Conservation (phyloP, 2,113 vertebrate genomes). For the Mohoua ochrocephala region DNA sequence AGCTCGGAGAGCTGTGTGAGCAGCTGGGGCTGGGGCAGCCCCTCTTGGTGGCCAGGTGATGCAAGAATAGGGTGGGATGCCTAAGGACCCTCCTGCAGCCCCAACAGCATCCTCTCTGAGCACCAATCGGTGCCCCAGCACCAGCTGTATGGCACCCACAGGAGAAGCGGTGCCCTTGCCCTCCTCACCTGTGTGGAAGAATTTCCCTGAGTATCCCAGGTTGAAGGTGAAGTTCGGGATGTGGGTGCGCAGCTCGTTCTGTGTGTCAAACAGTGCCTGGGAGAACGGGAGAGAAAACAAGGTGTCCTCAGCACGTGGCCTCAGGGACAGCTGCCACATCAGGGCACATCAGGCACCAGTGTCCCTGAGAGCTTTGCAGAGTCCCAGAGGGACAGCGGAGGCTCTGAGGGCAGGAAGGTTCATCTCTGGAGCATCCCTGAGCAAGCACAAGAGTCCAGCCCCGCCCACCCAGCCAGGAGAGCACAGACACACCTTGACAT, state of each 20-base stretch:
- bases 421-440: neutral
- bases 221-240: conserved; percentile 99
- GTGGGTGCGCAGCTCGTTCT: conserved; percentile 88
- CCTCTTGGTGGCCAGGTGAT: neutral
- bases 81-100: neutral
- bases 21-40: neutral
- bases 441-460: neutral
- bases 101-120: rapidly evolving
- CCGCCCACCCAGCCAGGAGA: neutral
- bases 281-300: neutral
- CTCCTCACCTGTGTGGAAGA: conserved; percentile 93
- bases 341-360: rapidly evolving
- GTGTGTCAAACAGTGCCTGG: conserved; percentile 90
- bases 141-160: neutral
- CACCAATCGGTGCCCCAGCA: neutral
- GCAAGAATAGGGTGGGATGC: neutral
- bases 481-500: conserved; percentile 83
- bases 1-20: rapidly evolving
- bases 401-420: neutral
- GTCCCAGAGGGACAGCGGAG: neutral
- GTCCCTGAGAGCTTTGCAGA: rapidly evolving
- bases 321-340: rapidly evolving
- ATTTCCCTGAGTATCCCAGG: conserved; percentile 99
- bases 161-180: rapidly evolving
- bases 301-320: neutral